Base-by-base conservation (phyloP, 2,888 invertebrate species). In the Abscondita cerata region DNA sequence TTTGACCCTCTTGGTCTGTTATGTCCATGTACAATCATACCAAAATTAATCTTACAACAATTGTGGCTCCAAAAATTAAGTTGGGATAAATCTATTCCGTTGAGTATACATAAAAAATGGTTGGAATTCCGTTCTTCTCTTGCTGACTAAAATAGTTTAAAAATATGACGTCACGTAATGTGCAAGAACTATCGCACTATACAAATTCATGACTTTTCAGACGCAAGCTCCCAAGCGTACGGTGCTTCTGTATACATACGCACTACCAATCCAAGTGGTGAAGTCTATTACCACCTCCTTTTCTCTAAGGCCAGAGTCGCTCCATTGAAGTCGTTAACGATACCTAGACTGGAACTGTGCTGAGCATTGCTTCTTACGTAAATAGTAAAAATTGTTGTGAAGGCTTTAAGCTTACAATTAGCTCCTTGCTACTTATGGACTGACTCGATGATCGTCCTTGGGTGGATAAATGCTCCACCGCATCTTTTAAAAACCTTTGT, bases 31-130 rank as follows among this genome's bases (percentile, higher is more conserved):
- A 50, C 15, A 16, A 38, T 56, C 2, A 19, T 50, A n/a, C 11
- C 56, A 1, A 56, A 56, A 50, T 25, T 48, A 20, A 1, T 56
- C 2, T 12, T 56, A n/a, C 56, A 56, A 34, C 31, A n/a, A n/a
- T n/a, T n/a, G n/a, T n/a, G n/a, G n/a, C n/a, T n/a, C n/a, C n/a
- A n/a, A n/a, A n/a, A n/a, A n/a, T n/a, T n/a, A n/a, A n/a, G n/a
- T n/a, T n/a, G n/a, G n/a, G n/a, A n/a, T n/a, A n/a, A n/a, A n/a
- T n/a, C n/a, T n/a, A n/a, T n/a, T n/a, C n/a, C n/a, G n/a, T n/a
- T n/a, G n/a, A n/a, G n/a, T n/a, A n/a, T 55, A 19, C 33, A 33
- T 20, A 25, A 41, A 55, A 15, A 13, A 15, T 55, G 55, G n/a
- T 46, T 15, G n/a, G 4, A 8, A 11, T 47, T 25, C 12, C 13